These are phyloP conservation scores for Eira barbara DNA, from an alignment of 2,113 vertebrate species.

Conservation along the genomic window DNA sequence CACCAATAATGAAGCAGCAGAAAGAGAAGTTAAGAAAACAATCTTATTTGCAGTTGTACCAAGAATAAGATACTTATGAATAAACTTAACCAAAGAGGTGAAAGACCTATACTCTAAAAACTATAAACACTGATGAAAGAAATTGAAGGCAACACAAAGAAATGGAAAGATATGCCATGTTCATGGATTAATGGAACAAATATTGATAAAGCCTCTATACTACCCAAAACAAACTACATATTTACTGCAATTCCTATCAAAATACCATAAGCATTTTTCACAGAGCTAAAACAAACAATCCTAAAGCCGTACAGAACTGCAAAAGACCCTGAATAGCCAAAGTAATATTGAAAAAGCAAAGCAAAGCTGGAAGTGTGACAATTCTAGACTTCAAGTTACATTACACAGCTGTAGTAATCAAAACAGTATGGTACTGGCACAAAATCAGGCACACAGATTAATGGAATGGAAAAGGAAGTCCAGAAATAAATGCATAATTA, in stretches of 20 bases:
- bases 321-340: too few relatives aligned
- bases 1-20: background rate
- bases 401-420: background rate
- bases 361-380: background rate
- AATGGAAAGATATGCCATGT: background rate
- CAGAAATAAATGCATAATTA: background rate
- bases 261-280: background rate
- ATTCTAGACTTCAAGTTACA: background rate
- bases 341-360: background rate
- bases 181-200: background rate
- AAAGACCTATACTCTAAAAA: background rate
- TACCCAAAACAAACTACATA: background rate
- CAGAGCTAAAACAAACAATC: too few relatives aligned
- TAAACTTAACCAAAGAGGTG: background rate
- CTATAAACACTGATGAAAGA: too few relatives aligned
- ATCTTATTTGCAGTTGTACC: background rate
- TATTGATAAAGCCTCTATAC: background rate
- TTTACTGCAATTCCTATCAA: background rate
- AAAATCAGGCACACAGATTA: background rate
- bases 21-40: background rate
- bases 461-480: background rate
- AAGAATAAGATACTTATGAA: background rate
- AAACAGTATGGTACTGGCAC: background rate
- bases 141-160: too few relatives aligned
- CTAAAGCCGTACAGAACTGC: too few relatives aligned